These are phyloP conservation scores for Zelostemma sp. DNA, from an alignment of 1,140 invertebrate species.

Conservation along the genomic window DNA sequence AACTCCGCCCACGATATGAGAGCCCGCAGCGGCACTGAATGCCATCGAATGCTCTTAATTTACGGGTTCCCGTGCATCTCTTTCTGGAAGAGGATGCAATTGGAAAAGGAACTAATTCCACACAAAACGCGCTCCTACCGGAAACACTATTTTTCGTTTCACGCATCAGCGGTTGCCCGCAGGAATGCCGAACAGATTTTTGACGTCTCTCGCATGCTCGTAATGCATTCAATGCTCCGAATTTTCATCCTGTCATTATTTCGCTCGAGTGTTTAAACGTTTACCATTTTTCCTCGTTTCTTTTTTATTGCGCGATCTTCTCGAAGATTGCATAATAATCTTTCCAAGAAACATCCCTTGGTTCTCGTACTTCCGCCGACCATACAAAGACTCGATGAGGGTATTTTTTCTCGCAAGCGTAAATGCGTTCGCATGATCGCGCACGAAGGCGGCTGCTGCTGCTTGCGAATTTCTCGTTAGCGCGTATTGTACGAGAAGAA, in stretches of 20 bases:
- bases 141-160: constrained; percentile 25
- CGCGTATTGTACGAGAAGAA: constrained; percentile 3
- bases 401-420: not conserved
- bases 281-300: too few relatives aligned
- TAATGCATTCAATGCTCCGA: constrained; percentile 16
- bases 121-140: constrained; percentile 8
- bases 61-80: constrained; percentile 17
- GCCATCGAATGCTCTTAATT: constrained; percentile 23
- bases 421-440: not conserved
- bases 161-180: constrained; percentile 14
- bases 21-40: constrained; percentile 6
- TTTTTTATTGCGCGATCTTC: too few relatives aligned
- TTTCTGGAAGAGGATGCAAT: constrained; percentile 15
- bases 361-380: not conserved
- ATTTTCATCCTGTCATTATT: not conserved
- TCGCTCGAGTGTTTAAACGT: too few relatives aligned
- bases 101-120: constrained; percentile 25
- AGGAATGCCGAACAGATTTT: constrained; percentile 15
- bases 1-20: constrained; percentile 24
- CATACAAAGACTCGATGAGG: not conserved
- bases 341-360: not conserved
- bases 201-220: constrained; percentile 21
- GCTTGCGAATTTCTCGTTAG: constrained; percentile 7
- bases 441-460: not conserved
- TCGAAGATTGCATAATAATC: too few relatives aligned